phyloP scores from a whole-genome alignment of 2,888 invertebrate species.

The Drosophila limbata region DNA sequence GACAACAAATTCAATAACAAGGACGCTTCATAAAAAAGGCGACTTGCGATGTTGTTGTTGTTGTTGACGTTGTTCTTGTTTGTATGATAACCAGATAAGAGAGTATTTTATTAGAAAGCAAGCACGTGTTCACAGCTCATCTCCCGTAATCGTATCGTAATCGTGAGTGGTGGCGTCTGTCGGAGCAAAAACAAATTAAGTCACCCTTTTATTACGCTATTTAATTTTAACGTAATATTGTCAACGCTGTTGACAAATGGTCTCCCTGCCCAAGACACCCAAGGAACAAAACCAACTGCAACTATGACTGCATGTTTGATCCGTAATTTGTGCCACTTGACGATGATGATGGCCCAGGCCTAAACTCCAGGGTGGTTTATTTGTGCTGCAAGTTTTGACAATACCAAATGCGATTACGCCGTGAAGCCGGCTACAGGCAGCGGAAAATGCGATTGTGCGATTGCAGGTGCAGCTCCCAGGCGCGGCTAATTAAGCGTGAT shows the following conservation, averaged over 20 bases:
- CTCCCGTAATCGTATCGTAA: constrained; percentile 45
- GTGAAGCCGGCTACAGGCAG: constrained; percentile 35
- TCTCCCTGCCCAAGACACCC: constrained; percentile 36
- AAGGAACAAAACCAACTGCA: constrained; percentile 46
- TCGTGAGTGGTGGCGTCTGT: constrained; percentile 53
- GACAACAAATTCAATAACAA: constrained; percentile 65
- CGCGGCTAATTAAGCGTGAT: constrained; percentile 55
- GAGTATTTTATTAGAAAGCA: constrained; percentile 83
- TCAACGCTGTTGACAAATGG: constrained; percentile 77
- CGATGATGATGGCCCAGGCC: constrained; percentile 43
- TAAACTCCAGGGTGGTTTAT: constrained; percentile 84
- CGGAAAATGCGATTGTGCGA: constrained; percentile 65
- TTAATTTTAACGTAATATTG: constrained; percentile 83
- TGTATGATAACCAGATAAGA: constrained; percentile 11
- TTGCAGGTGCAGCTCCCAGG: constrained; percentile 52
- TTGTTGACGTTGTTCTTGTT: constrained; percentile 15
- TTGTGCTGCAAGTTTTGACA: constrained; percentile 73
- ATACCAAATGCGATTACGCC: constrained; percentile 66
- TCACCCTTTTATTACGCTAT: constrained; percentile 84
- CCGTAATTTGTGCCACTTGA: constrained; percentile 83
- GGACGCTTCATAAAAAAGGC: constrained; percentile 37
- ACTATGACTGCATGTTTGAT: constrained; percentile 72
- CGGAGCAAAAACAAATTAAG: constrained; percentile 82
- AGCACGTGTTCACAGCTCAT: constrained; percentile 84
- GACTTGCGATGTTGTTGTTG: constrained; percentile 17